Percentiles rank a stretch among this genome's conserved stretches.
These are phyloP conservation scores for Ochotona princeps DNA, from an alignment of 2,113 vertebrate genomes.

Conservation along the genomic window DNA sequence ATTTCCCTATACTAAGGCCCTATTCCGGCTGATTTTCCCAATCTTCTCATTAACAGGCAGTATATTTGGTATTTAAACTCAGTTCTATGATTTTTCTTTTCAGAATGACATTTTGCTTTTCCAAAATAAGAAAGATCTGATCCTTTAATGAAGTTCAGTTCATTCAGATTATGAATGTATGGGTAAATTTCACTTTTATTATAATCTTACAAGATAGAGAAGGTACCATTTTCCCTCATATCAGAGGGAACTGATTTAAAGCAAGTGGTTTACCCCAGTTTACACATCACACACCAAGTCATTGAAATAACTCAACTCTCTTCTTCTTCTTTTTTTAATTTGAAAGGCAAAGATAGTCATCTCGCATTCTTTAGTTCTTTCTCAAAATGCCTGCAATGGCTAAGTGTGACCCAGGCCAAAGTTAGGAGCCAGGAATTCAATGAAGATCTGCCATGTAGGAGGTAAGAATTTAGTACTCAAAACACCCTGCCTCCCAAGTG, in stretches of 20 bases:
- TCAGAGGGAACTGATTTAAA: background rate
- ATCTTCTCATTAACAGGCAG: background rate
- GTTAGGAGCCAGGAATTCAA: no score
- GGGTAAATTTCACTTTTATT: background rate
- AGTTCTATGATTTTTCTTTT: background rate
- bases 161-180: background rate
- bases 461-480: no score
- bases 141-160: background rate
- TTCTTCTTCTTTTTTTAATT: background rate
- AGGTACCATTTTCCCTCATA: background rate
- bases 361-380: no score
- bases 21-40: background rate
- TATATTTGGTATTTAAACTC: background rate
- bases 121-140: constrained; percentile 14
- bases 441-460: no score
- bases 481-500: no score
- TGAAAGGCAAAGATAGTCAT: no score
- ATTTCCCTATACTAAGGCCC: background rate
- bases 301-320: background rate
- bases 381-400: no score
- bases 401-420: no score
- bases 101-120: background rate
- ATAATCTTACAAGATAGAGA: background rate
- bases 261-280: background rate
- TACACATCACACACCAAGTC: background rate